phyloP scores from a whole-genome alignment of 2,113 vertebrate species.

The Stercorarius parasiticus region DNA sequence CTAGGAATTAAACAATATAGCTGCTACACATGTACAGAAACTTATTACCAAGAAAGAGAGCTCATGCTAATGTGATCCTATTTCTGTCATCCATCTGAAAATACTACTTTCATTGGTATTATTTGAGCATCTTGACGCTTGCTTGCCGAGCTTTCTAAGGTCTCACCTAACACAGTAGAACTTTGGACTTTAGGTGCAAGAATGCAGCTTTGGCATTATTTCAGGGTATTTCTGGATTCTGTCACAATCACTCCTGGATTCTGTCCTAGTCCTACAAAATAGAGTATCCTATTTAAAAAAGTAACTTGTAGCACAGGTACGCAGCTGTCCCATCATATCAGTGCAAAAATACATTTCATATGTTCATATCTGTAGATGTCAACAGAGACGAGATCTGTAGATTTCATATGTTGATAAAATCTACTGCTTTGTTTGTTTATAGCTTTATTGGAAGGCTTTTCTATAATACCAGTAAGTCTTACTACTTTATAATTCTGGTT shows the following conservation, averaged over 20 bases:
- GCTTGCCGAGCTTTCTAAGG: not conserved
- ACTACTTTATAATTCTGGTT: not conserved
- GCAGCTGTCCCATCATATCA: not conserved
- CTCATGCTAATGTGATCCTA: not conserved
- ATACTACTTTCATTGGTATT: not conserved
- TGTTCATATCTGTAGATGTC: not conserved
- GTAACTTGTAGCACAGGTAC: not conserved
- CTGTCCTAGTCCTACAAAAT: not conserved
- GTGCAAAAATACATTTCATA: not conserved
- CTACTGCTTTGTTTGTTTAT: not conserved
- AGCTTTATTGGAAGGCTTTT: not conserved
- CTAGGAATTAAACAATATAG: not conserved
- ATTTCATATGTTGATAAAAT: not conserved
- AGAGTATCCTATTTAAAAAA: not conserved
- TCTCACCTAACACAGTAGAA: not conserved
- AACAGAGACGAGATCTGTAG: not conserved
- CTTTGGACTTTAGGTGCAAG: not conserved
- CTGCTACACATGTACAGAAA: not conserved
- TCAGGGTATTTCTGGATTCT: not conserved
- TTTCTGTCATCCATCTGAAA: not conserved
- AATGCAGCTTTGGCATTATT: not conserved
- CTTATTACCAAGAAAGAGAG: not conserved
- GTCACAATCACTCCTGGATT: not conserved
- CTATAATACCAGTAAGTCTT: not conserved
- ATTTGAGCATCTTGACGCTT: not conserved